These are phyloP conservation scores for Periplaneta americana DNA, from an alignment of 1,140 invertebrate genomes.

Conservation along the genomic window DNA sequence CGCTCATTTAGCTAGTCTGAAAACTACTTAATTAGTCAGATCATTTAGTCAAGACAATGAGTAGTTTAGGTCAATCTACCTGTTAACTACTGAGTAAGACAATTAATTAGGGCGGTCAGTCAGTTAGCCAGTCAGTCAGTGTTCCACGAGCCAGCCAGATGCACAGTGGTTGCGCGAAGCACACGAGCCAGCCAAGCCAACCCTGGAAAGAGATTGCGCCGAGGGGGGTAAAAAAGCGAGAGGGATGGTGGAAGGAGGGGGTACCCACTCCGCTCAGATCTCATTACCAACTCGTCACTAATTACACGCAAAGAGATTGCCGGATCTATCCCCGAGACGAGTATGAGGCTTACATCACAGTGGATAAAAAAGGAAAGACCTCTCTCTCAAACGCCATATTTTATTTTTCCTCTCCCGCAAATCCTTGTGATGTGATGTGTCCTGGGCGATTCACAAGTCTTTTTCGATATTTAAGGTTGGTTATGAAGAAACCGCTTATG, in stretches of 20 bases:
- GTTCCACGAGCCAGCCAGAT: too few species aligned
- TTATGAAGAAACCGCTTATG: not conserved
- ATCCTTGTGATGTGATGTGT: not conserved
- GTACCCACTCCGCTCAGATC: conserved; percentile 6
- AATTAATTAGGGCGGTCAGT: too few species aligned
- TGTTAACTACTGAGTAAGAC: too few species aligned
- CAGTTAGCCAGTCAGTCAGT: too few species aligned
- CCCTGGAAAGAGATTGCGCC: not conserved
- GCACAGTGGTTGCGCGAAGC: not conserved
- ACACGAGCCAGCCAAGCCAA: not conserved
- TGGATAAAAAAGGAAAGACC: not conserved
- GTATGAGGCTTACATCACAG: not conserved
- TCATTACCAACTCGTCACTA: conserved; percentile 18
- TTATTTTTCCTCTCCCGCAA: not conserved
- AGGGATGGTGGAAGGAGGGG: not conserved
- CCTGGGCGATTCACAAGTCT: not conserved
- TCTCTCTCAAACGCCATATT: not conserved
- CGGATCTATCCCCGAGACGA: not conserved
- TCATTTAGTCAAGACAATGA: too few species aligned
- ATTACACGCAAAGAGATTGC: conserved; percentile 16
- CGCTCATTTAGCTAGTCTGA: too few species aligned
- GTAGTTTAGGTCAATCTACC: too few species aligned
- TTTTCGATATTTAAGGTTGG: not conserved
- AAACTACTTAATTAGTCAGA: too few species aligned
- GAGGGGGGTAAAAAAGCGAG: not conserved